phyloP scores from a whole-genome alignment of 2,797 vertebrate genomes.

The Balearica regulorum region DNA sequence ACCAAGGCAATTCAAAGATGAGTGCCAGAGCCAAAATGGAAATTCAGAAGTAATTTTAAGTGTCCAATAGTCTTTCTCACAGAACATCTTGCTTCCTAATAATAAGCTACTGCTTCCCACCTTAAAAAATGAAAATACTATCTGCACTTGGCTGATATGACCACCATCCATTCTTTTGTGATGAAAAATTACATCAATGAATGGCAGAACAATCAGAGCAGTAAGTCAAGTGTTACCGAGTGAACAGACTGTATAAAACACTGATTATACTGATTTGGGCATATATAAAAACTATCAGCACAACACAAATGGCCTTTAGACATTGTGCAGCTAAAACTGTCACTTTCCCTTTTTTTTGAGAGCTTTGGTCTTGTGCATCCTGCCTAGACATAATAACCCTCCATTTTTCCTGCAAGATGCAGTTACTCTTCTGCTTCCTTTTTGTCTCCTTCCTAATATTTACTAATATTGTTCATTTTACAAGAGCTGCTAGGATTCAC shows the following conservation, averaged over 20 bases:
- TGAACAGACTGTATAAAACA: not conserved
- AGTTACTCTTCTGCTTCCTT: not conserved
- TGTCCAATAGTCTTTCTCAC: not conserved
- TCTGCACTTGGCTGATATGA: not conserved
- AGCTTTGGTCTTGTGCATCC: not conserved
- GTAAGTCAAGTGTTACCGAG: not conserved
- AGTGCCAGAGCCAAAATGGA: not conserved
- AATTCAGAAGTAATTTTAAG: not conserved
- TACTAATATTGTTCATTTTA: not conserved
- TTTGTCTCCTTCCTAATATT: not conserved
- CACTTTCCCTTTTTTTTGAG: not conserved
- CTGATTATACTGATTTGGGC: not conserved
- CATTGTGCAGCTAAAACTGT: not conserved
- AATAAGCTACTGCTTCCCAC: not conserved
- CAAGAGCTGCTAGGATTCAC: not conserved
- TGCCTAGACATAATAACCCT: not conserved
- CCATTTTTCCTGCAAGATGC: not conserved
- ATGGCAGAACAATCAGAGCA: not conserved
- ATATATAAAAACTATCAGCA: not conserved
- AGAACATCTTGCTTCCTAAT: not conserved
- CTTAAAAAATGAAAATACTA: not conserved
- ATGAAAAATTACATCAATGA: not conserved
- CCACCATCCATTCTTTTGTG: not conserved
- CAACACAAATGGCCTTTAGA: not conserved
- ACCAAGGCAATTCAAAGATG: not conserved